Conservation (phyloP, 2,113 vertebrate species). For the Saccopteryx leptura region DNA sequence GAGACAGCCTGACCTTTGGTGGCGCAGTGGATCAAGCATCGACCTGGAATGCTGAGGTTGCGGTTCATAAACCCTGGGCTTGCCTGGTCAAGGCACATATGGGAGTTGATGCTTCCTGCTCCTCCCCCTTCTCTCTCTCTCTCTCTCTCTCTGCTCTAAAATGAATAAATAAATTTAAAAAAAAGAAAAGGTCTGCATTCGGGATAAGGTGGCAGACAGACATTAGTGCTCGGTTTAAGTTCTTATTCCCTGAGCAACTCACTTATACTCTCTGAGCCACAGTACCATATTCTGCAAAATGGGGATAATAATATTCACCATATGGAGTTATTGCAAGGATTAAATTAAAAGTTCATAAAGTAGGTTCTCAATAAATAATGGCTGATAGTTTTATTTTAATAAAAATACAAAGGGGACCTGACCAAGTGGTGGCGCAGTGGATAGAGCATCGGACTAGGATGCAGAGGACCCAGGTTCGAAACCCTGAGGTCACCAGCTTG, state of each 20-base stretch:
- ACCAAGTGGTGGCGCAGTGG: too few relatives aligned
- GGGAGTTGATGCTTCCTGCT: too few relatives aligned
- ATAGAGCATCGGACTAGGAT: too few relatives aligned
- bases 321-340: background rate
- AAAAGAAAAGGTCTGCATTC: background rate
- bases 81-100: too few relatives aligned
- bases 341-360: background rate
- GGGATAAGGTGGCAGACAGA: background rate
- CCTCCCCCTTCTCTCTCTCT: too few relatives aligned
- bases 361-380: background rate
- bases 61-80: too few relatives aligned
- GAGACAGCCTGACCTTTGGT: background rate
- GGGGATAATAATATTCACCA: background rate
- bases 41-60: too few relatives aligned
- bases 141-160: too few relatives aligned
- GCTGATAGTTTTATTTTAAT: conserved; percentile 21
- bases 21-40: too few relatives aligned
- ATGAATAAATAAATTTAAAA: too few relatives aligned
- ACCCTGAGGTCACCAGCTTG: too few relatives aligned
- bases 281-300: background rate
- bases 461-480: too few relatives aligned
- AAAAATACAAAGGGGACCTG: background rate
- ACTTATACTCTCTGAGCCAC: background rate
- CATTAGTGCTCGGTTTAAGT: background rate
- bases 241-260: background rate